These are phyloP conservation scores for Platichthys stellatus DNA, from an alignment of 2,113 vertebrate genomes.

Conservation along the genomic window DNA sequence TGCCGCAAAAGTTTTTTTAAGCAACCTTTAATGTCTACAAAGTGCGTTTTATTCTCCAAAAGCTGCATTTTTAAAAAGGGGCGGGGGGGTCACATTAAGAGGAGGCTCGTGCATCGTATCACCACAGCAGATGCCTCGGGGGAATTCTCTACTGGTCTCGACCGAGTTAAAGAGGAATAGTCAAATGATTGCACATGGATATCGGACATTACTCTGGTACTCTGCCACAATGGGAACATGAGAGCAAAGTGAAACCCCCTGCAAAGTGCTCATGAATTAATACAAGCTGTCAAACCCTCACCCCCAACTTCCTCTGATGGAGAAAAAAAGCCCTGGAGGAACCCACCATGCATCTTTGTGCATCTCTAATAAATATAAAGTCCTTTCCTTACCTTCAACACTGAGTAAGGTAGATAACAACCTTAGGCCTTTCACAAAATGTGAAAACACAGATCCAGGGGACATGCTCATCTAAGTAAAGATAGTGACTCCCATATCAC, in stretches of 20 bases:
- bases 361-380: background rate
- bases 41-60: background rate
- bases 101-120: conserved; percentile 15
- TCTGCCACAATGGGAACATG: background rate
- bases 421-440: background rate
- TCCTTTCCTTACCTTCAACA: background rate
- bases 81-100: background rate
- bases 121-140: background rate
- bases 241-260: conserved; percentile 14
- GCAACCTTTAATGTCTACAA: background rate
- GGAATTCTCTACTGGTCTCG: background rate
- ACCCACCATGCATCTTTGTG: background rate
- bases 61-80: background rate
- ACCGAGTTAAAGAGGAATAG: background rate
- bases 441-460: background rate
- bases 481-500: no score
- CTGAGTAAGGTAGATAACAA: background rate
- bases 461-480: no score
- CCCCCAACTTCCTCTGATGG: background rate
- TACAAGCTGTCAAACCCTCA: background rate
- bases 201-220: background rate
- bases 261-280: background rate
- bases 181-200: background rate
- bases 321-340: background rate
- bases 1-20: background rate